Base-by-base conservation (phyloP, 2,888 invertebrate species). In the Cotesia congregata region DNA sequence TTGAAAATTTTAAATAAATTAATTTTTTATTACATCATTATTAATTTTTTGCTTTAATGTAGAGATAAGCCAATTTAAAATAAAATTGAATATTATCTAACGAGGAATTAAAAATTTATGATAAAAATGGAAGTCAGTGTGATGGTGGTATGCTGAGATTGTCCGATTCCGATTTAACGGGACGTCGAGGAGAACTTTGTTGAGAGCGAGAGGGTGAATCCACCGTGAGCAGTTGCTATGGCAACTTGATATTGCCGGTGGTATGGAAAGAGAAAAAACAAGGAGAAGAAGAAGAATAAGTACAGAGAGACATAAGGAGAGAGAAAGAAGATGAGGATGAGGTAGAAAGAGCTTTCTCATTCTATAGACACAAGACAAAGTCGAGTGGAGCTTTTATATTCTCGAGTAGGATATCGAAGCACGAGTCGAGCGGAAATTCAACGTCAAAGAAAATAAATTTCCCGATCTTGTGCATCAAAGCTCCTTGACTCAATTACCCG, bases 131-230 rank as follows among this genome's bases (percentile, higher is more conserved):
- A 39, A 67, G 72, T 60, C 50, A 67, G 38, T 61, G 62, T 17
- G 41, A 72, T 20, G 62, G 38, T 61, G 62, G 39, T 40, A 72
- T 40, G 62, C 39, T 41, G 64, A 15, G 72, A 72, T 72, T 72
- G 72, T 64, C 72, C 72, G 64, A 72, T 62, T 72, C 12, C 64
- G 72, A 72, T 72, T 72, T 72, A 39, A 64, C 72, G 64, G 72
- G 40, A 72, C 72, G 64, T 20, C 64, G 72, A 72, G 64, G 64
- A 72, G 64, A 41, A 72, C 72, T 72, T 72, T 64, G 72, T 72
- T 41, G 40, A 9, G 64, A 40, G 62, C 41, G 64, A 50, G 72
- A 64, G 72, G 64, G 41, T 64, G 64, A 40, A 64, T 39, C 40
- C 17, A 50, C 50, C 9, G 12, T 7, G 50, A 50, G 50, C 50